Percentiles rank a stretch among this genome's conserved stretches.
These are phyloP conservation scores for Myopa tessellatipennis DNA, from an alignment of 2,888 invertebrate genomes.

Conservation along the genomic window DNA sequence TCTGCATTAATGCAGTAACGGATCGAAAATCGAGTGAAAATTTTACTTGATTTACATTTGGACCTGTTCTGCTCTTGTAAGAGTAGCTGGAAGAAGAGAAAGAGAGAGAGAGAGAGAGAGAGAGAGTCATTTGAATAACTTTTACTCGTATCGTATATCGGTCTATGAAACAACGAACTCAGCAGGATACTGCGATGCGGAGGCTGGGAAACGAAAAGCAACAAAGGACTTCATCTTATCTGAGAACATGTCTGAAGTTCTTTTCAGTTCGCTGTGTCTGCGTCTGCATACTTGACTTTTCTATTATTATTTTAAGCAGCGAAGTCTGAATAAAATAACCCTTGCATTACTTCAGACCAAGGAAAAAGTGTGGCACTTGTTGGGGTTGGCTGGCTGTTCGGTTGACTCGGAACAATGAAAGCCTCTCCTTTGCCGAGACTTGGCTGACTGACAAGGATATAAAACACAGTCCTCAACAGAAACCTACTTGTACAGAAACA, in stretches of 20 bases:
- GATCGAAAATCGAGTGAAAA: too few species aligned
- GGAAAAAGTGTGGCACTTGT: background rate
- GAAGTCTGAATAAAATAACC: conserved; percentile 6
- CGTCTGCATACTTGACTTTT: conserved; percentile 24
- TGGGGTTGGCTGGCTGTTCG: background rate
- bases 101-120: too few species aligned
- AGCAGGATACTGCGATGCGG: background rate
- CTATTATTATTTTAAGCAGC: conserved; percentile 19
- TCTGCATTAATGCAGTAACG: too few species aligned
- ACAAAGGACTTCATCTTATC: background rate
- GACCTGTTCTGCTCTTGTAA: too few species aligned
- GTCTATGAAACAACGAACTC: background rate
- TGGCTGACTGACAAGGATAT: conserved; percentile 21
- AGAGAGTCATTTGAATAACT: too few species aligned
- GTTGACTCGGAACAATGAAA: conserved; percentile 16
- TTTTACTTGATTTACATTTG: too few species aligned
- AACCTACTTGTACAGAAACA: background rate
- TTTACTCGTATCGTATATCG: background rate
- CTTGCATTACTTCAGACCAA: conserved; percentile 10
- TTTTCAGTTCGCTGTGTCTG: conserved; percentile 10
- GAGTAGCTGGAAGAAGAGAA: too few species aligned
- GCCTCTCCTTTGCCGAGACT: background rate
- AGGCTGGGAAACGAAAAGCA: background rate
- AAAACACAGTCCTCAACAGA: background rate
- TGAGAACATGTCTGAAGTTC: background rate